phyloP scores from a whole-genome alignment of 2,113 vertebrate species.

The Platycercus adscitus region DNA sequence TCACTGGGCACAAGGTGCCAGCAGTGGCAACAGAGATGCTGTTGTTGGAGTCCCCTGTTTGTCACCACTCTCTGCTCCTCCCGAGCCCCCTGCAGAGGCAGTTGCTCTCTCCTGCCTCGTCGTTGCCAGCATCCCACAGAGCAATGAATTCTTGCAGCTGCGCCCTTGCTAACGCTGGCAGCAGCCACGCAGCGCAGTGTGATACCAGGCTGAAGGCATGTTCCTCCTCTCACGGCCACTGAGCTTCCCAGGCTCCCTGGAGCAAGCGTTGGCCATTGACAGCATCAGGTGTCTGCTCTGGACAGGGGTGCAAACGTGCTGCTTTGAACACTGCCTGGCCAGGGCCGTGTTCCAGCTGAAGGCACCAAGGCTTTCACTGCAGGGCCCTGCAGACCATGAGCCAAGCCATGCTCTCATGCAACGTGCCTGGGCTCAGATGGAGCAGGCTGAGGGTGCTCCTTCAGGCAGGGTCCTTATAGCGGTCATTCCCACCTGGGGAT shows the following conservation, averaged over 20 bases:
- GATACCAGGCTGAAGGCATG: slow-evolving; percentile 46
- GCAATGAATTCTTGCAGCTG: slow-evolving; percentile 57
- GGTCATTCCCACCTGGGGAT: neutral
- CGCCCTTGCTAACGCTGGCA: neutral
- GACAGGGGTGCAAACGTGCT: neutral
- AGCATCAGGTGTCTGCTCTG: slow-evolving; percentile 13
- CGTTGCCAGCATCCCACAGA: slow-evolving; percentile 49
- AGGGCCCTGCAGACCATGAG: neutral
- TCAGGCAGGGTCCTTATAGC: neutral
- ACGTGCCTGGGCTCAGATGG: neutral
- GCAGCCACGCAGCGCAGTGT: neutral
- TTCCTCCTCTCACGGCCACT: slow-evolving; percentile 18
- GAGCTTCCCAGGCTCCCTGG: slow-evolving; percentile 38
- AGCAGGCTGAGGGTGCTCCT: neutral
- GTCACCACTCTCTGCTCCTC: neutral
- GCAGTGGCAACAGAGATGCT: neutral
- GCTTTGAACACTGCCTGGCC: neutral
- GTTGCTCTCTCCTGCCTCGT: neutral
- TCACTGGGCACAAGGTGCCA: neutral
- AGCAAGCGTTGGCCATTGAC: slow-evolving; percentile 29
- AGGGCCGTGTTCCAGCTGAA: neutral
- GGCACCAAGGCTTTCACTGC: neutral
- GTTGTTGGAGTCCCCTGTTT: neutral
- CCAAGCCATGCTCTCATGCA: neutral
- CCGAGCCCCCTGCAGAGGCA: neutral